Evolutionary conservation across 2,113 vertebrate genomes (phyloP).

Genomic region (Ginglymostoma cirratum): DNA sequence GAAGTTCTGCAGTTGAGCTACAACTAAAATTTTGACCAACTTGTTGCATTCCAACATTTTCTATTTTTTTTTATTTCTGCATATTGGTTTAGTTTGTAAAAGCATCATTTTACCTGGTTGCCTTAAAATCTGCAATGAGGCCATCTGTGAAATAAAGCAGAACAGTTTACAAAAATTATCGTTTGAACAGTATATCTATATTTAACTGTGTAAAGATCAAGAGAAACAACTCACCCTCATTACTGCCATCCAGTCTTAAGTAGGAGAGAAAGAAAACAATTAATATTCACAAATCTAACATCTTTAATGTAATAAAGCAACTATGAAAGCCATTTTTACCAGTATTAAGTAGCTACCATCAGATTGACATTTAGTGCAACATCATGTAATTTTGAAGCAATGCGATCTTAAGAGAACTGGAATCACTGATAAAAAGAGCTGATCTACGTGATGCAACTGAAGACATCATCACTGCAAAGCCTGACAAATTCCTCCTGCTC

Average conservation of each 20-base stretch:
- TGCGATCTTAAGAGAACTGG: not conserved
- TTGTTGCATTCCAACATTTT: not conserved
- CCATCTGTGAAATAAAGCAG: not conserved
- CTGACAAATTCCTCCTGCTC: not conserved
- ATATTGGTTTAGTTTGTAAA: not conserved
- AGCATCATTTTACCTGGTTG: not conserved
- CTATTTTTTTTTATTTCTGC: not conserved
- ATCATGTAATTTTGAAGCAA: not conserved
- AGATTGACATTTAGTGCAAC: not conserved
- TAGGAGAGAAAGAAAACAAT: not conserved
- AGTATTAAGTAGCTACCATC: not conserved
- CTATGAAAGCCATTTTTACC: not conserved
- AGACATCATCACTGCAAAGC: not conserved
- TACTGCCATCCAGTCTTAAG: not conserved
- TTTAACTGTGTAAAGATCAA: not conserved
- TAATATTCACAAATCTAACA: not conserved
- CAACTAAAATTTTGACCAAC: not conserved
- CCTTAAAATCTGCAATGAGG: not conserved
- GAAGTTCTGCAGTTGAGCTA: not conserved
- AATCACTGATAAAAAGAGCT: not conserved
- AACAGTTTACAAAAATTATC: not conserved
- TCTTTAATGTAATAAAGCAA: not conserved
- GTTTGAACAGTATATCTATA: not conserved
- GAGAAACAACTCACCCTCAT: not conserved
- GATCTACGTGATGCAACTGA: not conserved